phyloP scores from a whole-genome alignment of 30 jellyfish, hydroid and myxozoan species.

The Aurelia sp. region DNA sequence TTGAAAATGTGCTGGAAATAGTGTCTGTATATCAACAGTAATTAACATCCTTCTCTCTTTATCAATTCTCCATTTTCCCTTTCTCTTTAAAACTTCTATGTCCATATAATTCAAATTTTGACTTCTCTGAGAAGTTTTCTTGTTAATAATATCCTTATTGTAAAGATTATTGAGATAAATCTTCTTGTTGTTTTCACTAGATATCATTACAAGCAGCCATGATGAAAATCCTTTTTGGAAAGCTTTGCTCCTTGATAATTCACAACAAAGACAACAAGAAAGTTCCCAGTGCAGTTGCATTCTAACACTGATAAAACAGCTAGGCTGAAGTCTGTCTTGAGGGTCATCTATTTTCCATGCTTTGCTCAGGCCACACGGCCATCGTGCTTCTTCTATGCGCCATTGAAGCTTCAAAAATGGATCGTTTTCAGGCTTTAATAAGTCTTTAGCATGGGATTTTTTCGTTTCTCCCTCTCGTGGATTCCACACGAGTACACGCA shows the following conservation, averaged over 20 bases:
- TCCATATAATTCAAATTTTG: background rate
- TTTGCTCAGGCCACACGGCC: too few relatives aligned
- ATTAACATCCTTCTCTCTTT: background rate
- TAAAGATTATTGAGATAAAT: slow-evolving; percentile 4
- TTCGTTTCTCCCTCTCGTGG: too few relatives aligned
- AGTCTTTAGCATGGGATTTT: too few relatives aligned
- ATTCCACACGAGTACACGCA: too few relatives aligned
- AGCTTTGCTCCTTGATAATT: slow-evolving; percentile 10
- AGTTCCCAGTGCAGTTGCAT: slow-evolving; percentile 49
- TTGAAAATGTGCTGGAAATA: background rate
- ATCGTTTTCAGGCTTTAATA: too few relatives aligned
- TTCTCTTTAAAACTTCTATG: background rate
- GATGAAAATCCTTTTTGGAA: slow-evolving; percentile 25
- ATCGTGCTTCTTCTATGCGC: too few relatives aligned
- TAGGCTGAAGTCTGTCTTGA: too few relatives aligned
- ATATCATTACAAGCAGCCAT: slow-evolving; percentile 18
- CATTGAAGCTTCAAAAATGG: too few relatives aligned
- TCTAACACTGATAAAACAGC: background rate
- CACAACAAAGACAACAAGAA: slow-evolving; percentile 35
- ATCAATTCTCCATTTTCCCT: background rate
- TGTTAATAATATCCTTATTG: background rate
- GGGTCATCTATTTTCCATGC: too few relatives aligned
- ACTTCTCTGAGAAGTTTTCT: background rate
- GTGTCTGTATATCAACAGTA: background rate
- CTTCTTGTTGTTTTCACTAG: background rate